Evolutionary conservation across 2,113 vertebrate genomes (phyloP).

Genomic region (Saccopteryx bilineata): DNA sequence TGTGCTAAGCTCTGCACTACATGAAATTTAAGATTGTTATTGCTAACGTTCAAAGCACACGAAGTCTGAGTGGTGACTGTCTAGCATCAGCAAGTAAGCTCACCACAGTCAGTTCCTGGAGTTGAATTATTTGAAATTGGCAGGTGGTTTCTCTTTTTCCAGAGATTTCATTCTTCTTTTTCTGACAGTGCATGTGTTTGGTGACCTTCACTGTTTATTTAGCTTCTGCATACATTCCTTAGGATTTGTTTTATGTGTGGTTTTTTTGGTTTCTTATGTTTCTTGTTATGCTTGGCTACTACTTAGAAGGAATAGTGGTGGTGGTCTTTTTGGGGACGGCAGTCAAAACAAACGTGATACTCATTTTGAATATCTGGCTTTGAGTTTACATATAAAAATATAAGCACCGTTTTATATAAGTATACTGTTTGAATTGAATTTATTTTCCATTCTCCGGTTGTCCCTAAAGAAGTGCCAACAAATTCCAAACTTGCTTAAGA

Average conservation of each 20-base stretch:
- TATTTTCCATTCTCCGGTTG: constrained; percentile 69
- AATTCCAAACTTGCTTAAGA: constrained; percentile 58
- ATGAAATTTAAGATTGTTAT: constrained; percentile 78
- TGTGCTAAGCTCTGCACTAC: constrained; percentile 38
- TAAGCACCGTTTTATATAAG: constrained; percentile 82
- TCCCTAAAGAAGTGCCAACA: constrained; percentile 50
- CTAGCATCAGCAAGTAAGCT: constrained; percentile 63
- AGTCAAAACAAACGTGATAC: constrained; percentile 85
- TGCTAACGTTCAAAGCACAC: constrained; percentile 75
- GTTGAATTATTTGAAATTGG: constrained; percentile 80
- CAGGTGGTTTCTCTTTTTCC: constrained; percentile 83
- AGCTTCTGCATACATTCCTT: constrained; percentile 84
- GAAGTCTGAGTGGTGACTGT: constrained; percentile 69
- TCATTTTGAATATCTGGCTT: constrained; percentile 84
- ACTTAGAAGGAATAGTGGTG: constrained; percentile 75
- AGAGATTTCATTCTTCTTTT: constrained; percentile 74
- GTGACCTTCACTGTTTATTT: constrained; percentile 82
- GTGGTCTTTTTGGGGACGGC: constrained; percentile 78
- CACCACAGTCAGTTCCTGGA: constrained; percentile 75
- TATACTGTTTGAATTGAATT: constrained; percentile 71
- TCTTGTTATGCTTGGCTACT: constrained; percentile 84
- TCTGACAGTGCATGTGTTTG: constrained; percentile 83
- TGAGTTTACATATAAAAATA: constrained; percentile 76
- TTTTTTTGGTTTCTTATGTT: constrained; percentile 82
- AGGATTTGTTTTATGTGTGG: constrained; percentile 83